Conservation (phyloP, 2,113 vertebrate genomes). For the Galeopterus variegatus region DNA sequence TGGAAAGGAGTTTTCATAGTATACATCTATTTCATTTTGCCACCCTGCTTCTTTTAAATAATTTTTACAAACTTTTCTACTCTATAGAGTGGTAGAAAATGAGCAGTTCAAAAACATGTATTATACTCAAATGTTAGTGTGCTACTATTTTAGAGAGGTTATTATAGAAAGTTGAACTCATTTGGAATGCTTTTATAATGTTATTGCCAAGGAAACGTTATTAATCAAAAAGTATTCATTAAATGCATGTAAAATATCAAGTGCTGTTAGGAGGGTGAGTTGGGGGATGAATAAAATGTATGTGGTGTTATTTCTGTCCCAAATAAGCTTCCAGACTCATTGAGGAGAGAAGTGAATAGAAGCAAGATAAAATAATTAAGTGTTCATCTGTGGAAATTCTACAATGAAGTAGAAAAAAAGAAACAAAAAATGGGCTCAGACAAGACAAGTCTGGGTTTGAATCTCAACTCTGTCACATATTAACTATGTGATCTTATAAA, state of each 20-base stretch:
- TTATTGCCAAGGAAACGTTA: slow-evolving; percentile 17
- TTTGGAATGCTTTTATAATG: slow-evolving; percentile 9
- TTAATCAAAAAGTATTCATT: slow-evolving; percentile 44
- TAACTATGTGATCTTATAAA: not conserved
- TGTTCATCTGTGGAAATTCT: not conserved
- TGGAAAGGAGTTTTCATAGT: not conserved
- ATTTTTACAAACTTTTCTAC: not conserved
- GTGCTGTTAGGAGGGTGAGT: not conserved
- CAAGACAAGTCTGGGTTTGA: not conserved
- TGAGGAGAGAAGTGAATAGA: not conserved
- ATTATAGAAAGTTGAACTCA: not conserved
- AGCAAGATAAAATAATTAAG: not conserved
- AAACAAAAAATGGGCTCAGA: not conserved
- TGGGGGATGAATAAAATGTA: not conserved
- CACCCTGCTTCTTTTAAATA: not conserved
- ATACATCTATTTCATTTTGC: not conserved
- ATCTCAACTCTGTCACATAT: not conserved
- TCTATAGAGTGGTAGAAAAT: not conserved
- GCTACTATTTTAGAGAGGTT: slow-evolving; percentile 3
- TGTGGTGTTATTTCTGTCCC: not conserved
- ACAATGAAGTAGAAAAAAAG: not conserved
- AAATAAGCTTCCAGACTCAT: not conserved
- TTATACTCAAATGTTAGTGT: not conserved
- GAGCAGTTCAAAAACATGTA: not conserved
- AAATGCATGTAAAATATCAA: not conserved